phyloP scores from a whole-genome alignment of 2,888 invertebrate genomes.

The Athalia rosae region DNA sequence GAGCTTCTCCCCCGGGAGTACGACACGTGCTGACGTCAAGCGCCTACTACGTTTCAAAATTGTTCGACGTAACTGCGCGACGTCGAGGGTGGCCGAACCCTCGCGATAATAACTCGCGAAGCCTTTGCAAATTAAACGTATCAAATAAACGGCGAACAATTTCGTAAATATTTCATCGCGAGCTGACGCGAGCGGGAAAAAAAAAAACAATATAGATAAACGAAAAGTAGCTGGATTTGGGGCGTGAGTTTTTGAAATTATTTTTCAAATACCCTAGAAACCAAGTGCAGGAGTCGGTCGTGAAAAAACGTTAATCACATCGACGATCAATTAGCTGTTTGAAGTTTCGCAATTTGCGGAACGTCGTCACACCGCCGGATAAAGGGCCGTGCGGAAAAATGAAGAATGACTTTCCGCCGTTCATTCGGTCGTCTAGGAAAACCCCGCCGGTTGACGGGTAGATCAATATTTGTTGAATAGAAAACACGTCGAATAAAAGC shows the following conservation, averaged over 20 bases:
- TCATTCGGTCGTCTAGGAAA: background rate
- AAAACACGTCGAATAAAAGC: conserved; percentile 17
- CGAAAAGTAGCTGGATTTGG: background rate
- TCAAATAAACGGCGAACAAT: background rate
- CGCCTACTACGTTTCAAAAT: conserved; percentile 19
- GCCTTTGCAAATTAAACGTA: conserved; percentile 2
- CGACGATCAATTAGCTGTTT: too few species aligned
- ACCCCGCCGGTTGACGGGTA: background rate
- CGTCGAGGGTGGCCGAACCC: background rate
- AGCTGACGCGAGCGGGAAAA: background rate
- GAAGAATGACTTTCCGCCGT: conserved; percentile 29
- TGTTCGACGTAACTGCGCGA: conserved; percentile 28
- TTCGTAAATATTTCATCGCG: too few species aligned
- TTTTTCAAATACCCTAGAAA: too few species aligned
- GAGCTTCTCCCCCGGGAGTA: background rate
- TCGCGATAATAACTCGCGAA: conserved; percentile 19
- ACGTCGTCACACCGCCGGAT: background rate
- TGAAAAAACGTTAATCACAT: too few species aligned
- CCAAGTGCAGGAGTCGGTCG: too few species aligned
- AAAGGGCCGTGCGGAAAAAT: conserved; percentile 12
- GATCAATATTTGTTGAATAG: conserved; percentile 15
- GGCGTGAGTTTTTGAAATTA: too few species aligned
- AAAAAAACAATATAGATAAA: background rate
- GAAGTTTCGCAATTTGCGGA: too few species aligned
- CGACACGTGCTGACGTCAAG: conserved; percentile 32